Percentiles rank a stretch among this genome's conserved stretches.
phyloP scores from a whole-genome alignment of 2,888 invertebrate species.

The Dasypolia templi region DNA sequence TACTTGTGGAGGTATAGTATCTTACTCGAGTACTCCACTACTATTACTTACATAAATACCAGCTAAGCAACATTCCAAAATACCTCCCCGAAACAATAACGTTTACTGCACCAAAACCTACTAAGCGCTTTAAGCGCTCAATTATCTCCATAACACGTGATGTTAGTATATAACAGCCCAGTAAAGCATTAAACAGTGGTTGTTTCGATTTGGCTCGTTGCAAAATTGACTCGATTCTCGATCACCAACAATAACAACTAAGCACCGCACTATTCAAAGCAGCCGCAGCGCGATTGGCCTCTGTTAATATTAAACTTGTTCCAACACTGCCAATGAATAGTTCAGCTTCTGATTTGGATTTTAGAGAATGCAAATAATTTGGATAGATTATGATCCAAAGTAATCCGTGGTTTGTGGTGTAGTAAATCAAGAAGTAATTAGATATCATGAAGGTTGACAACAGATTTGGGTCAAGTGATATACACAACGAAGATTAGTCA shows the following conservation, averaged over 20 bases:
- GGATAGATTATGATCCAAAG: constrained; percentile 13
- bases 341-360: constrained; percentile 37
- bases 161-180: constrained; percentile 36
- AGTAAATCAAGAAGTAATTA: too few relatives aligned
- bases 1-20: neutral
- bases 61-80: constrained; percentile 35
- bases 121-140: constrained; percentile 62
- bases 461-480: neutral
- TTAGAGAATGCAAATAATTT: constrained; percentile 27
- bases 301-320: constrained; percentile 59
- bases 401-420: neutral
- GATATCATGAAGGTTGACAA: neutral
- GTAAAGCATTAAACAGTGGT: constrained; percentile 58
- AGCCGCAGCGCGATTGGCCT: constrained; percentile 54
- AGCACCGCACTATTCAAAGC: constrained; percentile 64
- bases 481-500: too few relatives aligned
- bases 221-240: constrained; percentile 69
- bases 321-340: constrained; percentile 54
- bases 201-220: constrained; percentile 69
- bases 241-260: constrained; percentile 70
- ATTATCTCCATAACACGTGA: constrained; percentile 60
- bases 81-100: constrained; percentile 38
- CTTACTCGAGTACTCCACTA: neutral
- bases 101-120: constrained; percentile 50
- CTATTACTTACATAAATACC: neutral